These are phyloP conservation scores for Crossaster papposus DNA, from an alignment of 53 echinoderm and acorn worm genomes.

Conservation along the genomic window DNA sequence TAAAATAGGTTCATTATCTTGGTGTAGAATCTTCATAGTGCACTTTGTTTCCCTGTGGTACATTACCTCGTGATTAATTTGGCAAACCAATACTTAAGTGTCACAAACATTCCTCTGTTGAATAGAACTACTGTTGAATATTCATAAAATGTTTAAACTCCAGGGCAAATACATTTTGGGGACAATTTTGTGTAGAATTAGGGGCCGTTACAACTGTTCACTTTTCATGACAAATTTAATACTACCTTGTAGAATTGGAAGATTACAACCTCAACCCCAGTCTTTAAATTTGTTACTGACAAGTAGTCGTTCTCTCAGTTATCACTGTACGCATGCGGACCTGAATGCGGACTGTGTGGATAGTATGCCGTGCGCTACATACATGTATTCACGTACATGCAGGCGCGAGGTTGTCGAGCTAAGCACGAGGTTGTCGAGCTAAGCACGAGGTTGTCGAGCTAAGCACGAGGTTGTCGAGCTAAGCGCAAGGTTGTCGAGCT, in stretches of 20 bases:
- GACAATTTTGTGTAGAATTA: not conserved
- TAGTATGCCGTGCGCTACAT: no score
- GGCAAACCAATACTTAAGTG: not conserved
- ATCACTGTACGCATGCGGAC: no score
- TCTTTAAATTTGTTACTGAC: not conserved
- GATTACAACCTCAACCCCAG: not conserved
- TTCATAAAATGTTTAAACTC: constrained; percentile 13
- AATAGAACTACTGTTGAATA: not conserved
- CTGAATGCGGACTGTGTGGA: no score
- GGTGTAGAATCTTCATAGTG: not conserved
- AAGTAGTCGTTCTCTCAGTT: not conserved
- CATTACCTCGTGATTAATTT: not conserved
- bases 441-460: no score
- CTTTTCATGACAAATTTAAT: no score
- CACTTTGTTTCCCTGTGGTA: not conserved
- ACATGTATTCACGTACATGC: no score
- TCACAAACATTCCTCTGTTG: constrained; percentile 12
- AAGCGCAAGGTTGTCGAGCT: no score
- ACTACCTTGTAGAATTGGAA: not conserved
- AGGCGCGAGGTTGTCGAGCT: no score
- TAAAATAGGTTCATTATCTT: not conserved
- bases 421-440: no score
- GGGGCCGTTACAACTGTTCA: no score
- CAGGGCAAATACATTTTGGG: constrained; percentile 13
- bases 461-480: no score